Conservation (phyloP, 1,140 invertebrate genomes). For the Acromyrmex heyeri region DNA sequence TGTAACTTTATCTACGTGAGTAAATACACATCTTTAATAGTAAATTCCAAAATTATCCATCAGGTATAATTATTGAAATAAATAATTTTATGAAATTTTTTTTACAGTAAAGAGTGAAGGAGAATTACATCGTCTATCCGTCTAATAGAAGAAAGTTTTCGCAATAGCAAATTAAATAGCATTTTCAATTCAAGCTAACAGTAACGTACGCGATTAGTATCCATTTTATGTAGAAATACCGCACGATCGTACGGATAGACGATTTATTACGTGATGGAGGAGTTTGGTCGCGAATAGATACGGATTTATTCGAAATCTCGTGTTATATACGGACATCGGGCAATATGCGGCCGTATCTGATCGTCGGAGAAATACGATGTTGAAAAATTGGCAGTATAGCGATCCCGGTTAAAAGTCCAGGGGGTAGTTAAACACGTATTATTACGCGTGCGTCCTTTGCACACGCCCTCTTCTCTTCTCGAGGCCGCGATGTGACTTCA, state of each 20-base stretch:
- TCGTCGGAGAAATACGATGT: constrained; percentile 27
- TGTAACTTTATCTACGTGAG: no score
- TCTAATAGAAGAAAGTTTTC: neutral
- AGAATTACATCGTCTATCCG: no score
- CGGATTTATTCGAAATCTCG: constrained; percentile 43
- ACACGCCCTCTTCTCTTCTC: constrained; percentile 3
- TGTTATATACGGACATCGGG: neutral
- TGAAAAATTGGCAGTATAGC: constrained; percentile 43
- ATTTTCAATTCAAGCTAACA: neutral
- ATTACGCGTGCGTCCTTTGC: constrained; percentile 46
- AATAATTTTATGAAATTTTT: no score
- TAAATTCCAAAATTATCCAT: no score
- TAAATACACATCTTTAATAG: no score
- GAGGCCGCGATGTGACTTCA: constrained; percentile 3
- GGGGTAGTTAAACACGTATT: constrained; percentile 27
- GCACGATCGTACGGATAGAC: neutral
- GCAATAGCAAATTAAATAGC: neutral
- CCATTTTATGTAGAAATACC: neutral
- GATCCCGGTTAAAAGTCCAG: constrained; percentile 12
- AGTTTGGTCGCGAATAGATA: neutral
- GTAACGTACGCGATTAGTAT: neutral
- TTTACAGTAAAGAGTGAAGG: no score
- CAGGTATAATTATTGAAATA: no score
- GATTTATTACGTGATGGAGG: constrained; percentile 6
- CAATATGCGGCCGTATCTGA: constrained; percentile 51